Base-by-base conservation (phyloP, 2,888 invertebrate species). In the Chaitophorus viminalis region DNA sequence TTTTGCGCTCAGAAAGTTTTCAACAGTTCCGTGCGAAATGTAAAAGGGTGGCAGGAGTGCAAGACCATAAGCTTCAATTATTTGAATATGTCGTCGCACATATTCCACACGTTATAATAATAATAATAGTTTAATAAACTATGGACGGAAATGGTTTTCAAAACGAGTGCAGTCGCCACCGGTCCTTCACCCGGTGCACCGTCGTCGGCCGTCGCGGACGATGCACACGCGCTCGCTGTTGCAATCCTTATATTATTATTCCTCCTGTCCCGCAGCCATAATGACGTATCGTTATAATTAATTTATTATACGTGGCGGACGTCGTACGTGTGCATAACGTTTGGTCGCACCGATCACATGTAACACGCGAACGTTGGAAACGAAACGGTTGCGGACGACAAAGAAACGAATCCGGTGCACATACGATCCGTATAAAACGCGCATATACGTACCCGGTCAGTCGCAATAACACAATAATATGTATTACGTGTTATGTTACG, bases 281-380 rank as follows among this genome's bases (percentile, higher is more conserved):
- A n/a, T n/a, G n/a, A n/a, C n/a, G n/a, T 54, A 18, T 52, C 82
- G 29, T 36, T 60, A 74, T 83, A 83, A 83, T 83, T 83, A 60
- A 83, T 83, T 75, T 54, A 83, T 83, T 75, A 36, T 60, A 74
- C 74, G 60, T 74, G 25, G 54, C 36, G 39, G 46, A 25, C 60
- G 60, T 60, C 60, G 18, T 60, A 25, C 25, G 60, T 21, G 25
- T 25, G 25, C 60, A 60, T 60, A 52, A 33, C 36, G 54, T 83
- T 52, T 82, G 21, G 74, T 11, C 60, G n/a, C n/a, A 83, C 5
- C 36, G 11, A 79, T 79, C 65, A 36, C 79, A 36, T 2, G n/a
- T 60, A 60, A 54, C 25, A 75, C 60, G 6, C 72, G 72, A 29
- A 46, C 46, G 46, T 46, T 46, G 46, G 11, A 46, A 31, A 75